A percentile compares a stretch with the other conserved stretches of the same genome.
These are phyloP conservation scores for Campoplex capitator DNA, from an alignment of 2,888 invertebrate genomes.

Conservation along the genomic window DNA sequence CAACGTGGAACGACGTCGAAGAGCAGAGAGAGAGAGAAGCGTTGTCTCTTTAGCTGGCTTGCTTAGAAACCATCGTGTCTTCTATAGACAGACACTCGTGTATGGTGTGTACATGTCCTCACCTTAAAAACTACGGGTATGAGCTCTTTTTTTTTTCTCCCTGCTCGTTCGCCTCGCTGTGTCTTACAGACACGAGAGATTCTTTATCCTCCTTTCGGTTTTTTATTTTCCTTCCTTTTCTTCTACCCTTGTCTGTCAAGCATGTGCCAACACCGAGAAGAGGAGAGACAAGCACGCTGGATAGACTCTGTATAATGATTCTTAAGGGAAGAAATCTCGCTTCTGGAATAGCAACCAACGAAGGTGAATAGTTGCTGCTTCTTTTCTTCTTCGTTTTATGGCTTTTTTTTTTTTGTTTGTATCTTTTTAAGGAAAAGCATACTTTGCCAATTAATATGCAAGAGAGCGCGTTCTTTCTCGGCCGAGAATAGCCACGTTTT, in stretches of 20 bases:
- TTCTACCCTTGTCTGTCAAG: slow-evolving; percentile 31
- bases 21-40: slow-evolving; percentile 26
- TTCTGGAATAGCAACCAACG: slow-evolving; percentile 33
- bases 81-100: neutral
- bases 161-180: neutral
- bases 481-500: slow-evolving; percentile 16
- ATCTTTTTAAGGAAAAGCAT: slow-evolving; percentile 21
- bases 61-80: slow-evolving; percentile 42
- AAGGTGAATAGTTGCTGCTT: slow-evolving; percentile 42
- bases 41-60: slow-evolving; percentile 62
- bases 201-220: slow-evolving; percentile 1
- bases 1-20: neutral
- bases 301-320: slow-evolving; percentile 62
- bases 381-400: slow-evolving; percentile 14
- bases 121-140: slow-evolving; percentile 28
- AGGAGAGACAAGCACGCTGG: neutral
- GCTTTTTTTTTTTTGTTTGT: slow-evolving; percentile 17
- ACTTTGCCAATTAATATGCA: slow-evolving; percentile 63
- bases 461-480: slow-evolving; percentile 43
- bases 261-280: slow-evolving; percentile 26
- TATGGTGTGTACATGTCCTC: neutral
- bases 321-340: slow-evolving; percentile 42
- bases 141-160: slow-evolving; percentile 38
- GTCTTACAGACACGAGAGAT: slow-evolving; percentile 35
- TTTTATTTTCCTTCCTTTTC: slow-evolving; percentile 4